phyloP scores from a whole-genome alignment of 2,113 vertebrate genomes.

The Heteronetta atricapilla region DNA sequence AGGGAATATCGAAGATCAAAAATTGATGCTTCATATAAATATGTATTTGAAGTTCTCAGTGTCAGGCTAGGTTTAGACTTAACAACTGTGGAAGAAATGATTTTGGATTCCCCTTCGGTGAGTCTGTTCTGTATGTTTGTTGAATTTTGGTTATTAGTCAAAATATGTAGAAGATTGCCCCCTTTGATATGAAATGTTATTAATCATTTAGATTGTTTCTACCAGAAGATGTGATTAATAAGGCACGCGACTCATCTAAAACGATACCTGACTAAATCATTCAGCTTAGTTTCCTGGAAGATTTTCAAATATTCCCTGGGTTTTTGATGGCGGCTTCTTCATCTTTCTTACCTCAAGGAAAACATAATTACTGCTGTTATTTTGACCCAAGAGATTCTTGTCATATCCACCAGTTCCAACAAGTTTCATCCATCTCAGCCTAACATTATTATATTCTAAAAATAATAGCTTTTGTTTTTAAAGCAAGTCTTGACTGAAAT shows the following conservation, averaged over 20 bases:
- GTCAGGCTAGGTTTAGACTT: constrained; percentile 72
- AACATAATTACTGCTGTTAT: neutral
- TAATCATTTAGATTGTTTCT: neutral
- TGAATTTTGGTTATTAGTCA: neutral
- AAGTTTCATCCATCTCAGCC: neutral
- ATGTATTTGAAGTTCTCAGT: constrained; percentile 82
- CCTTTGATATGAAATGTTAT: neutral
- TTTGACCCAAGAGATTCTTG: neutral
- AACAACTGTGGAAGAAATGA: constrained; percentile 78
- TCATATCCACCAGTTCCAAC: neutral
- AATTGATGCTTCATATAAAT: constrained; percentile 76
- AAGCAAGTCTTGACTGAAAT: neutral
- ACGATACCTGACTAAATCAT: neutral
- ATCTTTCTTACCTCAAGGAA: neutral
- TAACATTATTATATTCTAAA: neutral
- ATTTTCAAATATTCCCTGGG: neutral
- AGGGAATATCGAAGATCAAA: constrained; percentile 76
- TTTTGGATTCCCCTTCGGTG: constrained; percentile 83
- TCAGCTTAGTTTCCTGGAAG: neutral
- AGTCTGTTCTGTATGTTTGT: constrained; percentile 56
- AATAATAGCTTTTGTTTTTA: neutral
- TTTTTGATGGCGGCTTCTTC: neutral
- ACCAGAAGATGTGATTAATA: neutral
- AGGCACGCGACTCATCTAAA: neutral
- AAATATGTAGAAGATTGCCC: neutral